Evolutionary conservation across 2,888 invertebrate species (phyloP).

Genomic region (Liodrosophila aerea): DNA sequence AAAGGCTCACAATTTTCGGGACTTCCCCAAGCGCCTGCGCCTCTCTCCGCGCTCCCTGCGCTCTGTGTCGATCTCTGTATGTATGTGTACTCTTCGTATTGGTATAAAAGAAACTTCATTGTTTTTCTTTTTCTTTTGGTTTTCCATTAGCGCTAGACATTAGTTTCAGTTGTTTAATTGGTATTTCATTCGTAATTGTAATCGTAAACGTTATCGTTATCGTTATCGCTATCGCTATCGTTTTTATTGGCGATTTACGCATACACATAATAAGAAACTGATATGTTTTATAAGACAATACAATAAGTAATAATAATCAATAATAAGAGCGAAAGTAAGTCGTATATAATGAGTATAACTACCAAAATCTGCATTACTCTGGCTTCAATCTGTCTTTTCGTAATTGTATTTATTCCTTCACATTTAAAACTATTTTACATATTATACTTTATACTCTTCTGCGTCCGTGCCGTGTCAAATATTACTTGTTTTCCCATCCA

Average conservation of each 20-base stretch:
- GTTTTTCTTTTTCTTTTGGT: too few relatives aligned
- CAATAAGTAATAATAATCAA: conserved; percentile 29
- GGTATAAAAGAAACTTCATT: conserved; percentile 49
- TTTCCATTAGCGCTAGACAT: conserved; percentile 47
- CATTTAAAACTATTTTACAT: conserved; percentile 47
- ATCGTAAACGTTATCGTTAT: conserved; percentile 40
- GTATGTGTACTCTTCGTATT: conserved; percentile 12
- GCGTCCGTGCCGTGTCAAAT: conserved; percentile 27
- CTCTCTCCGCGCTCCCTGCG: conserved; percentile 15
- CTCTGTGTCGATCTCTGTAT: conserved; percentile 28
- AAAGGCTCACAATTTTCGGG: conserved; percentile 56
- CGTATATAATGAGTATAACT: conserved; percentile 58
- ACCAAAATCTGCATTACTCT: conserved; percentile 44
- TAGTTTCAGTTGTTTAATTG: conserved; percentile 23
- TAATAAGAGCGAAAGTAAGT: conserved; percentile 53
- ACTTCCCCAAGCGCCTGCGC: conserved; percentile 26
- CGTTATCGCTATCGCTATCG: conserved; percentile 24
- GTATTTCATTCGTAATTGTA: conserved; percentile 24
- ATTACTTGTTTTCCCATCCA: conserved; percentile 43
- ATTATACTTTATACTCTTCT: conserved; percentile 11
- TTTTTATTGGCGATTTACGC: conserved; percentile 48
- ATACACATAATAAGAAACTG: conserved; percentile 74
- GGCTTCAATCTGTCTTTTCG: conserved; percentile 29
- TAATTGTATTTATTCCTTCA: conserved; percentile 25
- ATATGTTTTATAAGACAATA: conserved; percentile 77